Evolutionary conservation across 2,113 vertebrate species (phyloP).

Genomic region (Apodemus speciosus): DNA sequence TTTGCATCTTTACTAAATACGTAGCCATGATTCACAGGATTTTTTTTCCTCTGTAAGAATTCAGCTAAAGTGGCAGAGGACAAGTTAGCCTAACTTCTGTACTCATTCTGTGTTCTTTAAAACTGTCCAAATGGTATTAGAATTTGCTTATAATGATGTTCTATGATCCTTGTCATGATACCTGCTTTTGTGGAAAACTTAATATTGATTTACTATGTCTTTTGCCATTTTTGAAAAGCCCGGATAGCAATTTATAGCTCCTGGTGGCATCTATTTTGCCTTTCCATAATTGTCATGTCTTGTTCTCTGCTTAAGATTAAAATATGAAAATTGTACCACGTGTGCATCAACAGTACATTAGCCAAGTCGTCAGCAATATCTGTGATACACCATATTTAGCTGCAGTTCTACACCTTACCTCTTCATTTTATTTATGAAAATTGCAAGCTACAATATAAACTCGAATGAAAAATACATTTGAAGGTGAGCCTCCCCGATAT

Average conservation of each 20-base stretch:
- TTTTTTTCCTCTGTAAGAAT: conserved; percentile 46
- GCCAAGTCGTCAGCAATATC: conserved; percentile 81
- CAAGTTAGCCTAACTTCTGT: conserved; percentile 69
- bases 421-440: conserved; percentile 84
- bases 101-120: conserved; percentile 76
- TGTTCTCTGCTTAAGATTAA: conserved; percentile 88
- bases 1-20: conserved; percentile 52
- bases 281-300: conserved; percentile 90
- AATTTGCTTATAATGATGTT: conserved; percentile 88
- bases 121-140: conserved; percentile 86
- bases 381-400: conserved; percentile 74
- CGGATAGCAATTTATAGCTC: conserved; percentile 87
- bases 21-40: conserved; percentile 27
- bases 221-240: conserved; percentile 83
- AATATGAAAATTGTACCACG: conserved; percentile 88
- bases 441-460: conserved; percentile 74
- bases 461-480: conserved; percentile 72
- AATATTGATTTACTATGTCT: conserved; percentile 89
- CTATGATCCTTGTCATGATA: conserved; percentile 86
- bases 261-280: conserved; percentile 87
- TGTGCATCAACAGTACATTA: conserved; percentile 78
- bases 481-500: conserved; percentile 66
- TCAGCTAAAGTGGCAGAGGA: conserved; percentile 74
- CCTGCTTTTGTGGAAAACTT: conserved; percentile 82
- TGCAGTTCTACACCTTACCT: conserved; percentile 43